These are phyloP conservation scores for Nothura maculosa DNA, from an alignment of 2,797 vertebrate genomes.

Conservation along the genomic window DNA sequence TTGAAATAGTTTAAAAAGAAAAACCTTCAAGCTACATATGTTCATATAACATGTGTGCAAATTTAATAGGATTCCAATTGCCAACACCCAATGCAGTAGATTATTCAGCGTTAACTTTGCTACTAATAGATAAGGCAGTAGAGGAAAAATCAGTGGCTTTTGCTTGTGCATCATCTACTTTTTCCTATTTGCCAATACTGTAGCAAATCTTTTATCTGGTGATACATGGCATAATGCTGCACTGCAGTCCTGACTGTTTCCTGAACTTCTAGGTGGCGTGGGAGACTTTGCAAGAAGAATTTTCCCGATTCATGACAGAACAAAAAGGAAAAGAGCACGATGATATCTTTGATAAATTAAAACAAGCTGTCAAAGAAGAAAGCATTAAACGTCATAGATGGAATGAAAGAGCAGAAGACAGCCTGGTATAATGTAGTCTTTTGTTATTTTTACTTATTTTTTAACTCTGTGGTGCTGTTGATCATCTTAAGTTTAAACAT, in stretches of 20 bases:
- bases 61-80: background rate
- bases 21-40: background rate
- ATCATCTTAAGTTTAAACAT: background rate
- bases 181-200: background rate
- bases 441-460: background rate
- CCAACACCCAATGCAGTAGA: background rate
- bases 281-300: constrained; percentile 98
- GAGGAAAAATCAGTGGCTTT: background rate
- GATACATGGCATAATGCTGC: background rate
- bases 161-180: accelerated
- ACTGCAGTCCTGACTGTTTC: background rate
- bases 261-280: constrained; percentile 90
- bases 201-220: background rate
- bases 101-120: background rate
- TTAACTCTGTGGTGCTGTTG: background rate
- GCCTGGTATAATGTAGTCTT: constrained; percentile 85
- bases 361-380: constrained; percentile 97
- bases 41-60: background rate
- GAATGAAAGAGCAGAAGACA: constrained; percentile 96
- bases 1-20: background rate
- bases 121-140: background rate
- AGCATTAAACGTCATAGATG: constrained; percentile 97
- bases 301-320: constrained; percentile 97
- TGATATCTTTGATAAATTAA: constrained; percentile 98
- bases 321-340: constrained; percentile 96